These are phyloP conservation scores for Bubo blakistoni DNA, from an alignment of 2,113 vertebrate species.

Conservation along the genomic window DNA sequence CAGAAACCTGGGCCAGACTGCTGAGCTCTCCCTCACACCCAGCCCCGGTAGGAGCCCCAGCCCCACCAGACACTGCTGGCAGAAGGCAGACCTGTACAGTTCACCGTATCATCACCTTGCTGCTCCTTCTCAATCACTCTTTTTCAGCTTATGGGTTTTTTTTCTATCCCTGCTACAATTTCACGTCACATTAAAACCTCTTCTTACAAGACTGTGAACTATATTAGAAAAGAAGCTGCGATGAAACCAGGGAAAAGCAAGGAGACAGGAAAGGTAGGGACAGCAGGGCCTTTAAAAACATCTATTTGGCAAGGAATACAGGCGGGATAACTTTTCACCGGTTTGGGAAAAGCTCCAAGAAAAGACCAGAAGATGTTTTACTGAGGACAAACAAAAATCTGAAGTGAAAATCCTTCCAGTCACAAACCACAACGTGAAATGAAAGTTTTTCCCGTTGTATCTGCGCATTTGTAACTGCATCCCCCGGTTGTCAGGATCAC, in stretches of 20 bases:
- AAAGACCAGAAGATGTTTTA: neutral
- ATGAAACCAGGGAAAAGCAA: neutral
- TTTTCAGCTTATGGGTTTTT: neutral
- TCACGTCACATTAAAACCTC: neutral
- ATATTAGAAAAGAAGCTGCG: neutral
- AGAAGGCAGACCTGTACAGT: neutral
- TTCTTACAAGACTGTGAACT: neutral
- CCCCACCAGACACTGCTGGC: neutral
- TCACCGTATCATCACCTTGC: rapidly evolving
- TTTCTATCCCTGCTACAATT: neutral
- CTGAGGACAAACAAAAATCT: neutral
- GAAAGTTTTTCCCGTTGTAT: neutral
- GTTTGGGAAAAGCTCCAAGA: neutral
- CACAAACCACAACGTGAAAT: neutral
- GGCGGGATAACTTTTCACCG: rapidly evolving
- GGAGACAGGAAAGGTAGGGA: neutral
- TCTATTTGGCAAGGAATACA: neutral
- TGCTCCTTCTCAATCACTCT: neutral
- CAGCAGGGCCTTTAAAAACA: neutral
- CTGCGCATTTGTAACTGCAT: rapidly evolving
- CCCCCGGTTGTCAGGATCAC: rapidly evolving
- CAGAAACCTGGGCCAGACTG: neutral
- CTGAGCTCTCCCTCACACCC: neutral
- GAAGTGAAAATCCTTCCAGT: neutral
- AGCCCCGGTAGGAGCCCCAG: too few species aligned